Percentiles rank a stretch among this genome's conserved stretches.
phyloP scores from a whole-genome alignment of 2,797 vertebrate species.

The Tadarida brasiliensis region DNA sequence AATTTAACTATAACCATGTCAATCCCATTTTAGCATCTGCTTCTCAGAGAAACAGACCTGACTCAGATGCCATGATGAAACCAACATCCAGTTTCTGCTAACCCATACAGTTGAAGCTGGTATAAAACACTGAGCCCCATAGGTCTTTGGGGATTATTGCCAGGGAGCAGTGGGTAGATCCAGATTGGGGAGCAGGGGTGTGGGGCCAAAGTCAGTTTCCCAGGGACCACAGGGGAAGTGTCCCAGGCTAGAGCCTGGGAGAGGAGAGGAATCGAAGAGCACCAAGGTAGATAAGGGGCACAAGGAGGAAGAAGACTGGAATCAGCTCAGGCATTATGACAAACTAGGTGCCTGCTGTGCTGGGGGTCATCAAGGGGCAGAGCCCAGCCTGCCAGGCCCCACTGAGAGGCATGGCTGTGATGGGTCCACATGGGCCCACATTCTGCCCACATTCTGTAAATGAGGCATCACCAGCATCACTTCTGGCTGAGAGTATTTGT shows the following conservation, averaged over 20 bases:
- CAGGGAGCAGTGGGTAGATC: background rate
- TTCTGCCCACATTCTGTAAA: background rate
- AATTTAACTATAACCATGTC: background rate
- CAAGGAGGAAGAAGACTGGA: background rate
- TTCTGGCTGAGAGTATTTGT: background rate
- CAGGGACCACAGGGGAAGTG: fast-evolving
- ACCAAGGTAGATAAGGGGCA: background rate
- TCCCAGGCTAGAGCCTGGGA: background rate
- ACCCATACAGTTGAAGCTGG: background rate
- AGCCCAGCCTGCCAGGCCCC: background rate
- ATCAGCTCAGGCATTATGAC: background rate
- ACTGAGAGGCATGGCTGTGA: background rate
- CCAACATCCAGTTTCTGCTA: background rate
- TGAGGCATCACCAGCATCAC: background rate
- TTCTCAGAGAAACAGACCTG: background rate
- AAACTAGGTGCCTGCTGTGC: fast-evolving
- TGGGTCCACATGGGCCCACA: background rate
- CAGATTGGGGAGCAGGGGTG: background rate
- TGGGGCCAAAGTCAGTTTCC: background rate
- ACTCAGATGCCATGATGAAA: background rate
- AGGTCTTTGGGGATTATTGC: background rate
- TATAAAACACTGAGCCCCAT: background rate
- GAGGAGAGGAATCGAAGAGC: background rate
- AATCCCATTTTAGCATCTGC: background rate
- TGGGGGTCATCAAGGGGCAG: no score